phyloP scores from a whole-genome alignment of 2,113 vertebrate species.

The Tetraodon nigroviridis region DNA sequence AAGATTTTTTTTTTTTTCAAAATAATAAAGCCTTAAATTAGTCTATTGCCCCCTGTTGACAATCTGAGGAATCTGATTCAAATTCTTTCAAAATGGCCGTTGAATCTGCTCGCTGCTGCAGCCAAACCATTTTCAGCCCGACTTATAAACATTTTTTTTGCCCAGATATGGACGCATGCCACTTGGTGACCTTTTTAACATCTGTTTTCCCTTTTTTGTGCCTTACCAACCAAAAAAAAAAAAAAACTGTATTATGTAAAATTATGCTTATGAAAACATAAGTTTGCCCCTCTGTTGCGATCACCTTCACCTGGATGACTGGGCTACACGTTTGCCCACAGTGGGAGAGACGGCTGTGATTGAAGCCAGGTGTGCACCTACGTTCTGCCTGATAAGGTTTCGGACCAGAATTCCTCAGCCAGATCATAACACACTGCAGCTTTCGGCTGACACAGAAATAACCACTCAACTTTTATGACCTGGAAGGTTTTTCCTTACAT shows the following conservation, averaged over 20 bases:
- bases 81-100: conserved; percentile 56
- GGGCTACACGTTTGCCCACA: conserved; percentile 64
- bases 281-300: conserved; percentile 59
- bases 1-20: neutral
- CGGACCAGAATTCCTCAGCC: conserved; percentile 43
- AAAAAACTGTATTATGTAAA: conserved; percentile 76
- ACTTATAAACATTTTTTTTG: conserved; percentile 70
- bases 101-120: conserved; percentile 34
- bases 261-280: conserved; percentile 81
- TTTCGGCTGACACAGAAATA: conserved; percentile 27
- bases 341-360: conserved; percentile 65
- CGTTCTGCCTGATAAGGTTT: conserved; percentile 49
- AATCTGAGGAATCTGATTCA: conserved; percentile 52
- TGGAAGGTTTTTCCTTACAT: neutral
- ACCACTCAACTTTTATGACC: conserved; percentile 25
- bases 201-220: conserved; percentile 78
- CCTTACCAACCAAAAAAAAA: conserved; percentile 27
- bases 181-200: conserved; percentile 77
- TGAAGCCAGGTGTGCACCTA: conserved; percentile 74
- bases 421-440: conserved; percentile 48
- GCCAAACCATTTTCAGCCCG: conserved; percentile 61
- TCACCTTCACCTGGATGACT: conserved; percentile 79
- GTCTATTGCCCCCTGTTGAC: conserved; percentile 69
- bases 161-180: conserved; percentile 73
- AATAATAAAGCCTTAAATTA: conserved; percentile 10